A percentile compares a stretch with the other conserved stretches of the same genome.
phyloP scores from a whole-genome alignment of 2,113 vertebrate genomes.

The Aplodontia rufa region DNA sequence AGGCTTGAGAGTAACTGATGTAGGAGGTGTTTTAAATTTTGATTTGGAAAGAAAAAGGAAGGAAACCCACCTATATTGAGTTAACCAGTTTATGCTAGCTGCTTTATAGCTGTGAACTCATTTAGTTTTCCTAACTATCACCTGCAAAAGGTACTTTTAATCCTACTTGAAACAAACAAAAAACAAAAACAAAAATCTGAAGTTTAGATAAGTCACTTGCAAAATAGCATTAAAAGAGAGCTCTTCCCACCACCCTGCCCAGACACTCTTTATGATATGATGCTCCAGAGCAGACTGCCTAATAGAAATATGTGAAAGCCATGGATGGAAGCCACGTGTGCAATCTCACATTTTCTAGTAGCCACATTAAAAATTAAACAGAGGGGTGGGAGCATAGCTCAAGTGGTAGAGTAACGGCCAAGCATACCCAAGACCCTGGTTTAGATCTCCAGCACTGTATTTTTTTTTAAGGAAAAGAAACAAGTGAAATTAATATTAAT shows the following conservation, averaged over 20 bases:
- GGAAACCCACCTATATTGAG: not conserved
- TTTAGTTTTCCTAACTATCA: not conserved
- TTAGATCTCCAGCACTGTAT: not conserved
- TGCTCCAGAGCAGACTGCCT: not conserved
- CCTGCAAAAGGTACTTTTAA: not conserved
- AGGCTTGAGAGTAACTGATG: not conserved
- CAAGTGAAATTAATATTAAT: constrained; percentile 35
- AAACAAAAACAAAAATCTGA: not conserved
- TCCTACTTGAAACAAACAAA: not conserved
- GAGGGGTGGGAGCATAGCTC: not conserved
- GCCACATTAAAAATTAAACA: not conserved
- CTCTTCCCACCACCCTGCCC: not conserved
- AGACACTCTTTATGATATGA: fast-evolving
- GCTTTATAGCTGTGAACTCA: not conserved
- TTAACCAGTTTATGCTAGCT: not conserved
- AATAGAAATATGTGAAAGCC: not conserved
- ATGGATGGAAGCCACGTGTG: not conserved
- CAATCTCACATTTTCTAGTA: not conserved
- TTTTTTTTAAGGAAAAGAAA: constrained; percentile 3
- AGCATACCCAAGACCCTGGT: not conserved
- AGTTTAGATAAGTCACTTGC: not conserved
- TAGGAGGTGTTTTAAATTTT: not conserved
- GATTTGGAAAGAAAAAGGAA: not conserved
- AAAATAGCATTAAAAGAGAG: not conserved
- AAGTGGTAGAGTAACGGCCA: not conserved